Conservation (phyloP, 2,888 invertebrate species). For the Erannis defoliaria region DNA sequence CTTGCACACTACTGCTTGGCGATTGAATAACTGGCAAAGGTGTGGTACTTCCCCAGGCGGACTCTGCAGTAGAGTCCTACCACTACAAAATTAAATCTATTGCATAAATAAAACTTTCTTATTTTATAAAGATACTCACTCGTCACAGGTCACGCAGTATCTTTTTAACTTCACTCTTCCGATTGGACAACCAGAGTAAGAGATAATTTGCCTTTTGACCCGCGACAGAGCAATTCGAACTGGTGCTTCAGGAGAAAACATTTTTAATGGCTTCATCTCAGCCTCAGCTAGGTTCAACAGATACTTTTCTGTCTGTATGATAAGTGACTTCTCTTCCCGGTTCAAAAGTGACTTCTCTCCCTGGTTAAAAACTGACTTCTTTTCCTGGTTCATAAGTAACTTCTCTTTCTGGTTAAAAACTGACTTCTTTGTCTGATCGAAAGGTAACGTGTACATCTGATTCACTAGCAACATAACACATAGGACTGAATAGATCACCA, state of each 20-base stretch:
- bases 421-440: neutral
- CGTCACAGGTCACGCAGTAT: neutral
- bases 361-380: neutral
- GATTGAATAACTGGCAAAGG: too few species aligned
- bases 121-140: conserved; percentile 1
- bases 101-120: neutral
- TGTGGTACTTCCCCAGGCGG: too few species aligned
- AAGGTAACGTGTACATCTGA: neutral
- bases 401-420: neutral
- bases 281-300: neutral
- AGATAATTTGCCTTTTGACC: neutral
- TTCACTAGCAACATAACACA: neutral
- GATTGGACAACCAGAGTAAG: neutral
- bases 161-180: neutral
- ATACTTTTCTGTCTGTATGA: neutral
- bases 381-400: neutral
- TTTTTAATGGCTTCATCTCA: neutral
- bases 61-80: too few species aligned
- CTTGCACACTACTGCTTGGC: too few species aligned
- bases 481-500: neutral
- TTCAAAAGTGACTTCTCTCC: neutral
- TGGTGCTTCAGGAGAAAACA: neutral
- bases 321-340: neutral
- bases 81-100: too few species aligned
- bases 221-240: neutral